A percentile compares a stretch with the other conserved stretches of the same genome.
phyloP scores from a whole-genome alignment of 2,888 invertebrate species.

The Conistra vaccinii region DNA sequence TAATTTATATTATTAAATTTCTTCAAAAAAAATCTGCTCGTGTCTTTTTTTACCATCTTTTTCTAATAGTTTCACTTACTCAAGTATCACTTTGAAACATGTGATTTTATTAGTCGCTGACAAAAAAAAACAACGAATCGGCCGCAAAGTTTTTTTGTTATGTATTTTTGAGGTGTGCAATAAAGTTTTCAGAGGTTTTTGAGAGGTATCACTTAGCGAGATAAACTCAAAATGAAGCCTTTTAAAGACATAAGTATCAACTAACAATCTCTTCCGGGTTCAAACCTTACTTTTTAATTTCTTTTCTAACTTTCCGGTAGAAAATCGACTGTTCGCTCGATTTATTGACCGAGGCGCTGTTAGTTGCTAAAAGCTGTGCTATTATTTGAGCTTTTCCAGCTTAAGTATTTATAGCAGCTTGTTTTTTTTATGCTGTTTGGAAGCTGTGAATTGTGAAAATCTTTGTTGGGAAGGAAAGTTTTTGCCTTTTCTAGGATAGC shows the following conservation, averaged over 20 bases:
- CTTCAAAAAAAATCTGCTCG: too few species aligned
- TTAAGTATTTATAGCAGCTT: slow-evolving; percentile 34
- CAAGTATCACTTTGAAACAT: too few species aligned
- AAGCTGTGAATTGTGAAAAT: neutral
- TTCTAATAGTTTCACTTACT: too few species aligned
- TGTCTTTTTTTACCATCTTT: too few species aligned
- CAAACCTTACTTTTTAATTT: slow-evolving; percentile 43
- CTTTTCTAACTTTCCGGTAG: slow-evolving; percentile 31
- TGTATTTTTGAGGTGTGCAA: too few species aligned
- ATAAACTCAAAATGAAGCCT: neutral
- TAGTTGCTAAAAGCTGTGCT: slow-evolving; percentile 49
- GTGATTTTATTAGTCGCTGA: too few species aligned
- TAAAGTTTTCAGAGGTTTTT: too few species aligned
- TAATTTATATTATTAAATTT: too few species aligned
- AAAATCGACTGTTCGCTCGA: slow-evolving; percentile 34
- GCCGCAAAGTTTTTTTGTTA: too few species aligned
- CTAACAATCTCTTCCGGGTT: neutral
- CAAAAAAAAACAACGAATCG: too few species aligned
- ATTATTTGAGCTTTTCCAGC: slow-evolving; percentile 51
- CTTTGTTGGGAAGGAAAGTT: neutral
- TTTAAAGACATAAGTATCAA: neutral
- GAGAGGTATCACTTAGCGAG: too few species aligned
- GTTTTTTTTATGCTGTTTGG: slow-evolving; percentile 1
- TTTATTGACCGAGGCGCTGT: slow-evolving; percentile 43
- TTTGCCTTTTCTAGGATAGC: neutral